Percentiles rank a stretch among this genome's conserved stretches.
phyloP scores from a whole-genome alignment of 2,797 vertebrate species.

The Sebastes hubbsi region DNA sequence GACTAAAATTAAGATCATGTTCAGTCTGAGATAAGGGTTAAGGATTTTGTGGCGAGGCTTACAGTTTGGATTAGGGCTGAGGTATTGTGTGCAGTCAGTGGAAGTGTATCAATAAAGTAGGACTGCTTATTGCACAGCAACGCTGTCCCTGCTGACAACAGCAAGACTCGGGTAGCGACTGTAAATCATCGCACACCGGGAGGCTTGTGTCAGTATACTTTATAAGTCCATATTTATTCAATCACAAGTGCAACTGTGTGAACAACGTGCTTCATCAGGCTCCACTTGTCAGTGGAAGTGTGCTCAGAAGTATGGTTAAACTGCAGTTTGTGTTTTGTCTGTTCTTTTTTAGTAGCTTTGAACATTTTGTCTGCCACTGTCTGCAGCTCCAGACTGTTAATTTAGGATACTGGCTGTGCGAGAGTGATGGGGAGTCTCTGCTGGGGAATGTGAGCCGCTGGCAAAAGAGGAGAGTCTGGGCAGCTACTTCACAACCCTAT shows the following conservation, averaged over 20 bases:
- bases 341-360: conserved; percentile 8
- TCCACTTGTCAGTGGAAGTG: conserved; percentile 16
- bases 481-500: neutral
- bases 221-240: conserved; percentile 40
- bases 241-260: conserved; percentile 27
- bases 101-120: conserved; percentile 1
- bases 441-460: conserved; percentile 27
- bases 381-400: conserved; percentile 54
- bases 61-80: neutral
- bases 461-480: conserved; percentile 16
- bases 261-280: conserved; percentile 7
- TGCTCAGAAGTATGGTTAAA: conserved; percentile 1
- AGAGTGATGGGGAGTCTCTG: conserved; percentile 13
- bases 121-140: neutral
- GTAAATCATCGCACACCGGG: conserved; percentile 28
- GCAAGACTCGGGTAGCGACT: conserved; percentile 5
- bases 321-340: conserved; percentile 12
- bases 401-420: conserved; percentile 34
- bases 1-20: neutral
- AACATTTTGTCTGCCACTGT: conserved; percentile 15
- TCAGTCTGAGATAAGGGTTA: neutral
- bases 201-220: conserved; percentile 18
- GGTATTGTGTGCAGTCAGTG: conserved; percentile 5
- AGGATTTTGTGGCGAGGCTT: neutral
- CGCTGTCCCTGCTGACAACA: conserved; percentile 15